Base-by-base conservation (phyloP, 2,888 invertebrate genomes). In the Ectemnius continuus region DNA sequence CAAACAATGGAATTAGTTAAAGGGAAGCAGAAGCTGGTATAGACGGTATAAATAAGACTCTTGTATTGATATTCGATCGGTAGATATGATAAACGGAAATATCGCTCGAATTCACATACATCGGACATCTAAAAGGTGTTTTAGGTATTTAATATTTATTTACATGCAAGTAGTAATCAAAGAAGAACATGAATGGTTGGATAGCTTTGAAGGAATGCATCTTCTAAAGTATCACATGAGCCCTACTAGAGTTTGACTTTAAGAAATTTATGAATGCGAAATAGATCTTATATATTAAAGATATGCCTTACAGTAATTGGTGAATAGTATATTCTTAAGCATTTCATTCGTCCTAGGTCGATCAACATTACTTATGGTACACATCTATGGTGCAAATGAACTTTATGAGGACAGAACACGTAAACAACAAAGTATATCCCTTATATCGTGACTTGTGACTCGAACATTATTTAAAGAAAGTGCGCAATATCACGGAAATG, bases 1-100 rank as follows among this genome's bases (percentile, higher is more conserved):
- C 91, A 91, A 91, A 89, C 85, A 89, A 89, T 88, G 78, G 84
- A 83, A 90, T 91, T 90, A 91, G 90, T 90, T 77, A 79, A 88
- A 84, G 89, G 91, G 72, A 78, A 91, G 91, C 84, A 90, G 89
- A 79, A 91, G 89, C 84, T 88, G 88, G 83, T 59, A 48, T 70
- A 73, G 70, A 67, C 66, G 46, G 48, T 77, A 73, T 74, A 80
- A 67, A 77, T 75, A 76, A 76, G 20, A 88, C 13, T 73, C 56
- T 79, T 18, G 48, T 71, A 20, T 67, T 62, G 13, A 23, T 36
- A 73, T 60, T 70, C 52, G 8, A 59, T 36, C 3, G 64, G 45
- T 66, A 61, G 47, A 23, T 57, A 70, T 11, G 28, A 52, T 14
- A n/a, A 14, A 4, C n/a, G 16, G 52, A 8, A 36, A 36, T 6